Evolutionary conservation across 2,888 invertebrate genomes (phyloP), one percentile per base, ranked within the genome.

Genomic region (Bembecia ichneumoniformis): DNA sequence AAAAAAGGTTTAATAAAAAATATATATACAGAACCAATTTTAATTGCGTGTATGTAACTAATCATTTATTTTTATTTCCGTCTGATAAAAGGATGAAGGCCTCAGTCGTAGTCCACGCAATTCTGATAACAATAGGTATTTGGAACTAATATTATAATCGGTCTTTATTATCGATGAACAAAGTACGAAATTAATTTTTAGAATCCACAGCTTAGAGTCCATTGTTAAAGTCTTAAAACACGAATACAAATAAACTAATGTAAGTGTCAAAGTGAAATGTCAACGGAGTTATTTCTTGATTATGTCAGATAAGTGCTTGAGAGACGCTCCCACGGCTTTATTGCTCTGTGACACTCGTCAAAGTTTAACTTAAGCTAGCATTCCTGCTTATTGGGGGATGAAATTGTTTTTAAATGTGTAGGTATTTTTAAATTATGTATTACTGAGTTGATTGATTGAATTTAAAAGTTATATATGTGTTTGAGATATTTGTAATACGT

Each of bases 311-410:
- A 55, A 55, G 50, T 14, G 9, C 44, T 20, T 28, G 28, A 28
- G 1, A 7, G 14, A 44, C 47, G 47, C 45, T 54, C 55, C 53
- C 55, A 55, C 55, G 55, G 51, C 28, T 28, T 28, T 28, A 28
- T 51, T 53, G 55, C 51, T 53, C 51, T 51, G 48, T 53, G 53
- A 51, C 53, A 52, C 48, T 51, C 47, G 49, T 49, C 51, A 52
- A 46, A 35, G 35, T 45, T 48, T 43, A 52, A 50, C 49, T 48
- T 49, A 13, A 45, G 28, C 34, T 49, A 43, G 50, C 52, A 54
- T 48, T 48, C 44, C 47, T 52, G 46, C 48, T 45, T 49, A 50
- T 48, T 50, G 35, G 46, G 46, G 46, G 43, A 43, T 53, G 43
- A 51, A 49, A 50, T 48, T 40, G 40, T 17, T 48, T 13, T 40